Base-by-base conservation (phyloP, 2,113 vertebrate genomes). In the Ceuthmochares aereus region DNA sequence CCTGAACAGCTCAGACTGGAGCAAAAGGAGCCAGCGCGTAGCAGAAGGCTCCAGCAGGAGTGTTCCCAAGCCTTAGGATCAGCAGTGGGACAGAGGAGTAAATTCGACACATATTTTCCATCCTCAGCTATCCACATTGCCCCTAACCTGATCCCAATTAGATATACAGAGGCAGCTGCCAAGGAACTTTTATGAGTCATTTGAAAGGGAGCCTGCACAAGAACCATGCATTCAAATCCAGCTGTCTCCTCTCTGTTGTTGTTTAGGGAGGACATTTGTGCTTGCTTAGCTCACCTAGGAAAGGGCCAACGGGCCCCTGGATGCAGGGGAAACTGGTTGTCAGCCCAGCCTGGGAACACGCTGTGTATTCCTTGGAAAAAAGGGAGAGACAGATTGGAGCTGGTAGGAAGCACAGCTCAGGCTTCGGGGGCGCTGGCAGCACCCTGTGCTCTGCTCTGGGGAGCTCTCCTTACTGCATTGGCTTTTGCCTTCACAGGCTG, bases 181-280 rank as follows among this genome's bases (percentile, higher is more conserved):
- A 97, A 94, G 95, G 55, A 94, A 43, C 60, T 84, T 82, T 84
- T 62, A 89, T 98, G 98, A 98, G 30, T 98, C 98, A 98, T 89
- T 64, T n/a, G 67, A 85, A 91, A 72, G 75, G 58, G 95, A 95
- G 94, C 87, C 19, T 70, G 90, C 90, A 67, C 40, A 93, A 89
- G 92, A 40, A 11, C 59, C 4, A 9, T 0, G 40, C 51, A 8
- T 15, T 87, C 13, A 4, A 2, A 12, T 58, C 96, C 96, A 97
- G 94, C 96, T 96, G 92, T 32, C 92, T 97, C 68, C 66, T 87
- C 92, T 90, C 95, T 45, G 64, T 0, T 74, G 79, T n/a, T 86
- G 78, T 82, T 96, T 84, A 49, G 77, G 52, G 87, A 75, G 91
- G 81, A 90, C 87, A 60, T 95, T 95, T 74, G 89, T 49, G 89